These are phyloP conservation scores for Xerus inauris DNA, from an alignment of 2,113 vertebrate genomes.

Conservation along the genomic window DNA sequence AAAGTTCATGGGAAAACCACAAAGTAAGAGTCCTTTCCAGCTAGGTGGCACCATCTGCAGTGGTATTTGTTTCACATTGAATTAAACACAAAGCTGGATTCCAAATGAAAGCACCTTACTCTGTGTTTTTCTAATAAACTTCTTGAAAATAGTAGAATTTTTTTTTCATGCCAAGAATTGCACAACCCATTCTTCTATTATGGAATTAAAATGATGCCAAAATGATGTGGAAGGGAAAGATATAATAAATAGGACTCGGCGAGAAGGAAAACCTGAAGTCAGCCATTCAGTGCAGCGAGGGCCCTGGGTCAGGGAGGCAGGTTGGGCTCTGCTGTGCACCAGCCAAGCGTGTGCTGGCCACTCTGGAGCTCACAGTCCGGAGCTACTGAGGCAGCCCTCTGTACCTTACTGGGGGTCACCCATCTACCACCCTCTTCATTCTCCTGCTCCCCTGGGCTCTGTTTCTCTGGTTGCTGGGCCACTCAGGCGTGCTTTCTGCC, in stretches of 20 bases:
- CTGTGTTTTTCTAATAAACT: not conserved
- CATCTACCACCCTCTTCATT: fast-evolving
- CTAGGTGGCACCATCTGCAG: not conserved
- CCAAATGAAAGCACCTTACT: not conserved
- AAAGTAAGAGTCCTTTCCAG: not conserved
- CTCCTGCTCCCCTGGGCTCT: not conserved
- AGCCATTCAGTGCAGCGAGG: fast-evolving
- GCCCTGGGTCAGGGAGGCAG: not conserved
- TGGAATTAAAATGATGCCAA: not conserved
- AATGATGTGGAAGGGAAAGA: not conserved
- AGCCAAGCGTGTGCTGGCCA: not conserved
- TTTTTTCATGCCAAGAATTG: conserved; percentile 27
- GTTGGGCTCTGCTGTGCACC: not conserved
- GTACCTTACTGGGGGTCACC: too few species aligned
- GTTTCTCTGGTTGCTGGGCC: not conserved
- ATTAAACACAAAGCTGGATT: not conserved
- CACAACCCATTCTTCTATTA: not conserved
- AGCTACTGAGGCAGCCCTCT: not conserved
- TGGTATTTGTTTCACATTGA: conserved; percentile 14
- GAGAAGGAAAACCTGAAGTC: not conserved
- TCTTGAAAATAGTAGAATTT: not conserved
- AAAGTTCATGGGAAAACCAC: not conserved
- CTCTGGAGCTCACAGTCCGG: fast-evolving
- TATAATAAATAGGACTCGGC: not conserved
- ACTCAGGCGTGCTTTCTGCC: not conserved